Percentiles rank a stretch among this genome's conserved stretches.
Conservation (phyloP, 23 tunicate genomes). For the Styela plicata region DNA sequence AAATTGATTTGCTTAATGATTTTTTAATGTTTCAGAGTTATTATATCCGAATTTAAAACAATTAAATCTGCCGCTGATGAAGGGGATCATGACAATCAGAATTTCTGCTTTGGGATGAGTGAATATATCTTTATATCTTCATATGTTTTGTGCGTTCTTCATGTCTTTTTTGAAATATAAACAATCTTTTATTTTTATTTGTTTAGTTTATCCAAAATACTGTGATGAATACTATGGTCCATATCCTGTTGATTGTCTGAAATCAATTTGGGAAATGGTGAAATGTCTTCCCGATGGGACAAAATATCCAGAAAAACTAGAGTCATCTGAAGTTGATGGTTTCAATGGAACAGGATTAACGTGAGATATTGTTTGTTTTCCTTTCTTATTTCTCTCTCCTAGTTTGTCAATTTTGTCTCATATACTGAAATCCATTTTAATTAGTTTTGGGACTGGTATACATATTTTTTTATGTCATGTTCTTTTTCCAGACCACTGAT, state of each 20-base stretch:
- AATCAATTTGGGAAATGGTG: not conserved
- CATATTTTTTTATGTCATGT: too few relatives aligned
- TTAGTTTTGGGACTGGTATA: too few relatives aligned
- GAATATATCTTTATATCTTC: not conserved
- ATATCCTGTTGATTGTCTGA: slow-evolving; percentile 7
- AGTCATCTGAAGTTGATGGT: not conserved
- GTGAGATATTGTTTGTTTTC: not conserved
- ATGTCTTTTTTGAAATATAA: too few relatives aligned
- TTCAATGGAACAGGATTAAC: slow-evolving; percentile 1
- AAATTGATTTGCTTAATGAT: not conserved
- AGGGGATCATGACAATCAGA: not conserved
- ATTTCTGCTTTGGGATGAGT: slow-evolving; percentile 31
- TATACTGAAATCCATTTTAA: too few relatives aligned
- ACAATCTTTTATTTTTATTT: not conserved
- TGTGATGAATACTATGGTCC: not conserved
- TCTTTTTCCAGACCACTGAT: slow-evolving; percentile 12
- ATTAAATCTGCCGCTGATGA: not conserved
- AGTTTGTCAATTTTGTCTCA: too few relatives aligned
- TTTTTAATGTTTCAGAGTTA: not conserved
- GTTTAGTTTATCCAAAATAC: not conserved
- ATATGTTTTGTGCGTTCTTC: not conserved
- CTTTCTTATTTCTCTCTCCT: not conserved
- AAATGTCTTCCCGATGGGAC: not conserved
- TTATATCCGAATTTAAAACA: slow-evolving; percentile 13
- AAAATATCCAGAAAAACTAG: not conserved